Evolutionary conservation across 2,797 vertebrate genomes (phyloP).

Genomic region (Lepus oiostolus): DNA sequence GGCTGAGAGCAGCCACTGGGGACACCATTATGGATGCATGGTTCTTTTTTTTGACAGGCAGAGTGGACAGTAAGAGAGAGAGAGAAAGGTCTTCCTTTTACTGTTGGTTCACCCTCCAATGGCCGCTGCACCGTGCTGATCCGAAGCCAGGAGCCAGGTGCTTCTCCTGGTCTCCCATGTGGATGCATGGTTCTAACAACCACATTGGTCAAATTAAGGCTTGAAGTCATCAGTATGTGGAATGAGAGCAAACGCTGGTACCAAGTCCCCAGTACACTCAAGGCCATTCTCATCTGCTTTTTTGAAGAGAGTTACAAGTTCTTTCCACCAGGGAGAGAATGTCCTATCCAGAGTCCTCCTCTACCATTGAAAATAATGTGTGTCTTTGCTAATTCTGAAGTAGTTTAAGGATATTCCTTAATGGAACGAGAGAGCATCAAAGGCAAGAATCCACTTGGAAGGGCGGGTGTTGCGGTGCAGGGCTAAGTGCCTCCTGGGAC

Average conservation of each 20-base stretch:
- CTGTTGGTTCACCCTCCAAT: no score
- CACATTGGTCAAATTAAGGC: not conserved
- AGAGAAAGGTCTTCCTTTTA: no score
- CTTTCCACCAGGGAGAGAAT: not conserved
- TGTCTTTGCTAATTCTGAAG: not conserved
- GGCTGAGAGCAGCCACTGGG: not conserved
- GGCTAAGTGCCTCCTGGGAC: no score
- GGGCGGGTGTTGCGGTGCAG: no score
- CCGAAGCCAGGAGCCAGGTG: no score
- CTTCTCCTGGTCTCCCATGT: no score
- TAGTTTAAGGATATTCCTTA: conserved; percentile 38
- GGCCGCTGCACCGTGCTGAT: no score
- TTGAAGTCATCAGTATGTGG: not conserved
- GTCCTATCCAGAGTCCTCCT: not conserved
- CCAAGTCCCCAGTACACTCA: not conserved
- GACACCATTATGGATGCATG: not conserved
- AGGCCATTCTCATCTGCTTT: not conserved
- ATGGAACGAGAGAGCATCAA: conserved; percentile 22
- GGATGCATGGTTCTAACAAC: not conserved
- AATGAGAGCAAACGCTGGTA: not conserved
- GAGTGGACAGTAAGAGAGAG: no score
- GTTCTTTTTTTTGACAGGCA: no score
- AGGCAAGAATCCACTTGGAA: conserved; percentile 52
- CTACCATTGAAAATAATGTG: not conserved
- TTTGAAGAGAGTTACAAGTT: not conserved